A percentile compares a stretch with the other conserved stretches of the same genome.
These are phyloP conservation scores for Lanius ludovicianus DNA, from an alignment of 2,113 vertebrate genomes.

Conservation along the genomic window DNA sequence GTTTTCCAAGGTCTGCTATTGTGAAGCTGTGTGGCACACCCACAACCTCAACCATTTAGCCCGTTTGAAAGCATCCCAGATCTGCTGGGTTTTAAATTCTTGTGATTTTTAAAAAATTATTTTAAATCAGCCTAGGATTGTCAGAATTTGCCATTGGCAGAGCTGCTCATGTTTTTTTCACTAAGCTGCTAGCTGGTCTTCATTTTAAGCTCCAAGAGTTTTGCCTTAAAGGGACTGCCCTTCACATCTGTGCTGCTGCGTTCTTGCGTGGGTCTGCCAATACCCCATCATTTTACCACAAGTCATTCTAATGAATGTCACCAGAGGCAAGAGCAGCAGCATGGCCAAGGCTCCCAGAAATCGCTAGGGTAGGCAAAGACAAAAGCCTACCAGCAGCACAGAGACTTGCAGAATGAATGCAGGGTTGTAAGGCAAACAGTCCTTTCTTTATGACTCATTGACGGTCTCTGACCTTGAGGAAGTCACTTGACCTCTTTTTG, in stretches of 20 bases:
- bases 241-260: neutral
- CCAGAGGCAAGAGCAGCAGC: neutral
- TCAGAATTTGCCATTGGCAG: neutral
- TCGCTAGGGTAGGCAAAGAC: neutral
- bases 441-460: slow-evolving; percentile 49
- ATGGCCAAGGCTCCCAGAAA: neutral
- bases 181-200: neutral
- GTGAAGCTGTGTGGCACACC: neutral
- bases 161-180: neutral
- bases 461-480: slow-evolving; percentile 51
- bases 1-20: neutral
- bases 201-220: neutral
- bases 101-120: neutral
- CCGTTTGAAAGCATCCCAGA: neutral
- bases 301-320: neutral
- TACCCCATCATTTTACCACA: neutral
- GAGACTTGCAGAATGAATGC: neutral
- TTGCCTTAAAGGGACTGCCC: neutral
- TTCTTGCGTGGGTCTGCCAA: neutral
- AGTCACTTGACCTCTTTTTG: slow-evolving; percentile 48
- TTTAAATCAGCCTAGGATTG: neutral
- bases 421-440: slow-evolving; percentile 44
- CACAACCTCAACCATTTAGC: neutral
- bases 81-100: neutral
- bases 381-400: neutral